Conservation (phyloP, 2,797 vertebrate species). For the Argya squamiceps region DNA sequence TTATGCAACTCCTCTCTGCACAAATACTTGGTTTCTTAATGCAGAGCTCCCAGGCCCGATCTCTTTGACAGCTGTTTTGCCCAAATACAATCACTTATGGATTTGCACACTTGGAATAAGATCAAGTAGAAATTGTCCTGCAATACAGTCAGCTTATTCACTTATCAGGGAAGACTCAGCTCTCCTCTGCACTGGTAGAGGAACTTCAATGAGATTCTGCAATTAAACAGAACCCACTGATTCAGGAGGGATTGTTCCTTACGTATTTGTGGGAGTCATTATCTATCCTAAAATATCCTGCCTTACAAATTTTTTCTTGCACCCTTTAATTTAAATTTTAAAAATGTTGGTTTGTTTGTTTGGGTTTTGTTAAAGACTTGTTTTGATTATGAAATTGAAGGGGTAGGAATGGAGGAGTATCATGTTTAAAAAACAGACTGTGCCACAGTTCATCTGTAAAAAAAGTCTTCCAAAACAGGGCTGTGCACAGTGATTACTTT, state of each 20-base stretch:
- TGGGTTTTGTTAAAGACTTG: neutral
- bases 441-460: neutral
- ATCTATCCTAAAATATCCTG: neutral
- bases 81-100: neutral
- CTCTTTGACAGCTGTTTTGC: neutral
- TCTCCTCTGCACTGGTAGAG: neutral
- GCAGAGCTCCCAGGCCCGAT: neutral
- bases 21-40: neutral
- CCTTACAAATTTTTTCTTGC: neutral
- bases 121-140: neutral
- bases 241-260: neutral
- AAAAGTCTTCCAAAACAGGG: constrained; percentile 9
- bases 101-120: constrained; percentile 6
- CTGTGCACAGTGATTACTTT: neutral
- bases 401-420: neutral
- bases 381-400: constrained; percentile 27
- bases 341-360: neutral
- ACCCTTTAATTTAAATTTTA: neutral
- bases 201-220: neutral
- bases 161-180: neutral
- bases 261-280: neutral
- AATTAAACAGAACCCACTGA: neutral
- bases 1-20: neutral
- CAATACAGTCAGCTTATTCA: neutral
- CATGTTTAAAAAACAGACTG: neutral